A percentile compares a stretch with the other conserved stretches of the same genome.
phyloP scores from a whole-genome alignment of 2,888 invertebrate genomes.

The Caenorhabditis sinica region DNA sequence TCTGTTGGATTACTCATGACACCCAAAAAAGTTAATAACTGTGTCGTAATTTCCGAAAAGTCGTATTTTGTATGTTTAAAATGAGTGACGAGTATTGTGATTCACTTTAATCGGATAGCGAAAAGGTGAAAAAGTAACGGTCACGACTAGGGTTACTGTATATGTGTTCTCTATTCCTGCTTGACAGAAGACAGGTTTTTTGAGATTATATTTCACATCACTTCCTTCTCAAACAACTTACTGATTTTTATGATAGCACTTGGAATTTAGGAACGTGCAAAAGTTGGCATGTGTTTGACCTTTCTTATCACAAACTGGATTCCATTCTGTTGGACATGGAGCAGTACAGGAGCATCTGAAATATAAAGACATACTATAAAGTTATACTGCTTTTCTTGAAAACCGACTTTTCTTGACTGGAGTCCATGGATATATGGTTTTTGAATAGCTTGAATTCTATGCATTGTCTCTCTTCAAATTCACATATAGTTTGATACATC shows the following conservation, averaged over 20 bases:
- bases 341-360: conserved; percentile 69
- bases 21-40: neutral
- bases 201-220: too few relatives aligned
- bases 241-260: conserved; percentile 72
- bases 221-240: conserved; percentile 31
- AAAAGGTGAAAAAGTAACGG: neutral
- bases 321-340: conserved; percentile 70
- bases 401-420: conserved; percentile 60
- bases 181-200: too few relatives aligned
- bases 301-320: conserved; percentile 75
- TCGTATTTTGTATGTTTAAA: neutral
- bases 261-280: conserved; percentile 73
- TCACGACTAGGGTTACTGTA: neutral
- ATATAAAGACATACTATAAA: neutral
- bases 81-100: neutral
- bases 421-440: conserved; percentile 69
- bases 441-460: conserved; percentile 66
- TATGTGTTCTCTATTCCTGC: neutral
- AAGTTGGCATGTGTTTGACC: conserved; percentile 74
- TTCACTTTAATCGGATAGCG: neutral
- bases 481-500: conserved; percentile 71
- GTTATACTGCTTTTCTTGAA: neutral
- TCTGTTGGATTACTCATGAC: neutral
- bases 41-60: neutral
- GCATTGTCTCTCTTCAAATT: conserved; percentile 73